These are phyloP conservation scores for Nomada ferruginata DNA, from an alignment of 2,888 invertebrate genomes.

Conservation along the genomic window DNA sequence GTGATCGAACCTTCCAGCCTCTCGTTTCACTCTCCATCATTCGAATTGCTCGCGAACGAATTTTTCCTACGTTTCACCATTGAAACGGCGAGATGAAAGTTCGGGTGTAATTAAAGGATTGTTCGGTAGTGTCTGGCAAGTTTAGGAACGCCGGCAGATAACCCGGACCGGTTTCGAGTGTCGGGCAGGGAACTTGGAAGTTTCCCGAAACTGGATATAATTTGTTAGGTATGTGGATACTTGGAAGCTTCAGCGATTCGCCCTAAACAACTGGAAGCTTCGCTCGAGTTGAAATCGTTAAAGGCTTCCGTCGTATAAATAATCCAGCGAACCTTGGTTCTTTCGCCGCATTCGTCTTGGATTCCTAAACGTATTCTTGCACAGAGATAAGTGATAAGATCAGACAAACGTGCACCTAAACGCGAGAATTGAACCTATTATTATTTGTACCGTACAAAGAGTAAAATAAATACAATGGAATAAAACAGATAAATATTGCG, in stretches of 20 bases:
- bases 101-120: conserved; percentile 6
- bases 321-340: background rate
- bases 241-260: background rate
- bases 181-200: background rate
- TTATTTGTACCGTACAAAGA: no score
- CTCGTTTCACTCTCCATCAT: no score
- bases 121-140: conserved; percentile 7
- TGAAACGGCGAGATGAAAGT: background rate
- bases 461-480: no score
- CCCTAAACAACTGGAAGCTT: background rate
- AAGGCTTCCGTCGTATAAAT: conserved; percentile 5
- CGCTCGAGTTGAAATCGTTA: background rate
- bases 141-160: conserved; percentile 9
- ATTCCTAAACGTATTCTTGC: no score
- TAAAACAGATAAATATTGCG: no score
- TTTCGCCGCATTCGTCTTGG: no score
- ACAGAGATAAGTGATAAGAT: no score
- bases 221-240: conserved; percentile 15
- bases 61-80: background rate
- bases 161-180: conserved; percentile 4
- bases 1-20: background rate
- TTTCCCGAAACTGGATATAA: conserved; percentile 30
- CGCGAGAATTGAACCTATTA: no score
- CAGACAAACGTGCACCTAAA: no score
- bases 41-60: background rate